Percentiles rank a stretch among this genome's conserved stretches.
phyloP scores from a whole-genome alignment of 2,113 vertebrate genomes.

The Peromyscus polionotus region DNA sequence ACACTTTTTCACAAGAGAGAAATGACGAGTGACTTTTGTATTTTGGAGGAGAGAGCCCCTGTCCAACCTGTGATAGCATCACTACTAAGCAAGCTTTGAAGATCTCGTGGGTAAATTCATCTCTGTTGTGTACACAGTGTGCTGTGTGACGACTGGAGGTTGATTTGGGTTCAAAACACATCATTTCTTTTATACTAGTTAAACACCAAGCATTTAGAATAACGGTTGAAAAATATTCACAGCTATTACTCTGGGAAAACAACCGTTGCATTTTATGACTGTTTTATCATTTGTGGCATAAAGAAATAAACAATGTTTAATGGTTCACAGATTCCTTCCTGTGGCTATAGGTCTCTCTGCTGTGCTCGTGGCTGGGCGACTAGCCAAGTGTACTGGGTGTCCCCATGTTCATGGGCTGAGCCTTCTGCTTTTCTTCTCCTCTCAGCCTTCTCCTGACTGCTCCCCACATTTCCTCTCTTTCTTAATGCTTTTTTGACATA shows the following conservation, averaged over 20 bases:
- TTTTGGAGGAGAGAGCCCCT: conserved; percentile 9
- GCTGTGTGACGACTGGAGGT: conserved; percentile 71
- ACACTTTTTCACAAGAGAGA: conserved; percentile 38
- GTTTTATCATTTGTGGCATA: conserved; percentile 81
- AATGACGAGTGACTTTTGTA: conserved; percentile 56
- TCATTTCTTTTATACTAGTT: conserved; percentile 67
- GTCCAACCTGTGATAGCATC: background rate
- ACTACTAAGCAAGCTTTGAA: conserved; percentile 28
- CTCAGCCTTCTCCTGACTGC: conserved; percentile 36
- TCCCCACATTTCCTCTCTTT: conserved; percentile 58
- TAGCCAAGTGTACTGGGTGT: conserved; percentile 51
- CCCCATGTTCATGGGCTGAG: background rate
- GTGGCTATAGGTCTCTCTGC: conserved; percentile 61
- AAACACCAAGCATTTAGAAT: conserved; percentile 53
- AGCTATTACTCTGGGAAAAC: conserved; percentile 79
- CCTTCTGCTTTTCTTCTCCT: conserved; percentile 67
- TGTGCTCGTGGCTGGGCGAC: conserved; percentile 60
- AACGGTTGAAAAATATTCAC: conserved; percentile 73
- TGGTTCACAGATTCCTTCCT: conserved; percentile 80
- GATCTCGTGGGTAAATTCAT: conserved; percentile 58
- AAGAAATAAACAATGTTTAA: conserved; percentile 84
- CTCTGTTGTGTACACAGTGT: conserved; percentile 18
- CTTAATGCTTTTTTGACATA: conserved; percentile 60
- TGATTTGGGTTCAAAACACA: conserved; percentile 81
- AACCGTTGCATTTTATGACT: conserved; percentile 77